These are phyloP conservation scores for Sphecodes monilicornis DNA, from an alignment of 2,888 invertebrate genomes.

Conservation along the genomic window DNA sequence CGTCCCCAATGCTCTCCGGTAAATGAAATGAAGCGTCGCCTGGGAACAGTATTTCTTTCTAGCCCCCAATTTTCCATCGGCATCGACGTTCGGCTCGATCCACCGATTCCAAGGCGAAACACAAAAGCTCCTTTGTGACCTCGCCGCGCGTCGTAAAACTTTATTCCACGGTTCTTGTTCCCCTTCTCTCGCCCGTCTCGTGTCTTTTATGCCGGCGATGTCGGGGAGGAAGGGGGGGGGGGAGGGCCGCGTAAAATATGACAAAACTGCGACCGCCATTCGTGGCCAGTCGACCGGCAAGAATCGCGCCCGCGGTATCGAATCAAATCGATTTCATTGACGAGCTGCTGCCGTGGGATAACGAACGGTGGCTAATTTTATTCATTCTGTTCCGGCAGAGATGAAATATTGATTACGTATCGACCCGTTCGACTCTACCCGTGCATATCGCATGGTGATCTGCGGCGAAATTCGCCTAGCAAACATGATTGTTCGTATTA, in stretches of 20 bases:
- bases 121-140: slow-evolving; percentile 38
- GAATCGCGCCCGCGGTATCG: slow-evolving; percentile 68
- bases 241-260: slow-evolving; percentile 67
- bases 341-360: slow-evolving; percentile 20
- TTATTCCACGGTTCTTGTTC: slow-evolving; percentile 35
- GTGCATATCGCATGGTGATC: background rate
- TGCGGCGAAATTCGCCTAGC: too few species aligned
- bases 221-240: slow-evolving; percentile 29
- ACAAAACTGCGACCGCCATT: slow-evolving; percentile 70
- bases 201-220: slow-evolving; percentile 46
- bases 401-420: background rate
- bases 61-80: slow-evolving; percentile 20
- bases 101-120: background rate
- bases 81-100: background rate
- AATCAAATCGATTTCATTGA: slow-evolving; percentile 70
- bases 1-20: background rate
- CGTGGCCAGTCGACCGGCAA: slow-evolving; percentile 63
- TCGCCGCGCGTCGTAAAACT: slow-evolving; percentile 40
- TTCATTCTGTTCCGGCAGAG: background rate
- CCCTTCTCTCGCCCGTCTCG: slow-evolving; percentile 2
- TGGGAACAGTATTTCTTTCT: background rate
- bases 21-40: slow-evolving; percentile 11
- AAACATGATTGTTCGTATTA: too few species aligned
- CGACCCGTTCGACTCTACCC: background rate
- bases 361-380: slow-evolving; percentile 15